phyloP scores from a whole-genome alignment of 2,113 vertebrate species.

The Cynocephalus volans region DNA sequence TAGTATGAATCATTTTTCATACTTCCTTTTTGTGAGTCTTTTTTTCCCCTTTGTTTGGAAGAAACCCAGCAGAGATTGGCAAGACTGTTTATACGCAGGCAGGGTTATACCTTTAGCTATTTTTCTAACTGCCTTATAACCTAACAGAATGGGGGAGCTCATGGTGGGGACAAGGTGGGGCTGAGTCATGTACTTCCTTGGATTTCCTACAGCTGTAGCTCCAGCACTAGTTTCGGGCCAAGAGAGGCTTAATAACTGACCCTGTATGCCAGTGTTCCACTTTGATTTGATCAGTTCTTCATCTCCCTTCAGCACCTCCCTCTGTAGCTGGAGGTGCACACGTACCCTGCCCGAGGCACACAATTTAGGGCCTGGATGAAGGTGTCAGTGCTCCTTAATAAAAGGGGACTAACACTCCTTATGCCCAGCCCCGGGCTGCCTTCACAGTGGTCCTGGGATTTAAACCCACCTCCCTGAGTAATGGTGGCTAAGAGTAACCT shows the following conservation, averaged over 20 bases:
- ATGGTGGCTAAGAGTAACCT: neutral
- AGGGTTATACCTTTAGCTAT: neutral
- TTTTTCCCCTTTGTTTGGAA: neutral
- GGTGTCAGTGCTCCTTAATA: rapidly evolving
- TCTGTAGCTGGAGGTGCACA: neutral
- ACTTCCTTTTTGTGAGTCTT: neutral
- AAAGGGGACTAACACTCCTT: neutral
- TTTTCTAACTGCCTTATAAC: neutral
- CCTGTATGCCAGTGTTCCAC: neutral
- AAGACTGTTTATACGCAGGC: neutral
- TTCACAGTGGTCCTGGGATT: neutral
- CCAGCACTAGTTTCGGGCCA: neutral
- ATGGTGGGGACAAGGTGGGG: neutral
- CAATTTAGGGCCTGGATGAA: neutral
- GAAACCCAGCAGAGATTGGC: neutral
- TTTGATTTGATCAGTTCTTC: neutral
- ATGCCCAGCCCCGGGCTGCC: neutral
- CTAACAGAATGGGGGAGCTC: neutral
- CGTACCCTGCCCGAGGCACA: too few relatives aligned
- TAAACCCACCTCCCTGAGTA: neutral
- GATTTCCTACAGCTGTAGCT: neutral
- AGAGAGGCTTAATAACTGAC: neutral
- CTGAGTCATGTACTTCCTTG: neutral
- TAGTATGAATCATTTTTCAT: neutral
- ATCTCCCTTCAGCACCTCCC: neutral